phyloP scores from a whole-genome alignment of 2,888 invertebrate species.

The Aelia acuminata region DNA sequence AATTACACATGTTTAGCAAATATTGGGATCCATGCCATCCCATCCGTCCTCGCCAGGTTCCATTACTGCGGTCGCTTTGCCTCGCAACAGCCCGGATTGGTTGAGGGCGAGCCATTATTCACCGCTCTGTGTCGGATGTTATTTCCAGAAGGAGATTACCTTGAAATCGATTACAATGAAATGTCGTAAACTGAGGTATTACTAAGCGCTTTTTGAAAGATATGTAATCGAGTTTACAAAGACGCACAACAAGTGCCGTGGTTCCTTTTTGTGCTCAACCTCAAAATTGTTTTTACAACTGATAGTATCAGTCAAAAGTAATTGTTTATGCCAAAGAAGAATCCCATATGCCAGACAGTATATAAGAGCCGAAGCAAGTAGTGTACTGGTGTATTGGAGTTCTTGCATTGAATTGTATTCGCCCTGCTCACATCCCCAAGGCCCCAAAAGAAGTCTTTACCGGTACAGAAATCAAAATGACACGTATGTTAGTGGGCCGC shows the following conservation, averaged over 20 bases:
- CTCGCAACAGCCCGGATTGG: neutral
- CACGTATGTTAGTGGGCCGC: too few species aligned
- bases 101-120: neutral
- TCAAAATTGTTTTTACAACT: too few species aligned
- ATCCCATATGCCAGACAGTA: too few species aligned
- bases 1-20: conserved; percentile 43
- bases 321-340: too few species aligned
- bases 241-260: neutral
- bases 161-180: conserved; percentile 12
- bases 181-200: conserved; percentile 8
- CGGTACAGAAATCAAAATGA: too few species aligned
- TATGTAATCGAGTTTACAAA: neutral
- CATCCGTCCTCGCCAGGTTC: neutral
- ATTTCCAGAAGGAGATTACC: conserved; percentile 37
- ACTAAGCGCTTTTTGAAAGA: neutral
- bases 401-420: too few species aligned
- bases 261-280: too few species aligned
- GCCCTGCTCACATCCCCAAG: too few species aligned
- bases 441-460: too few species aligned
- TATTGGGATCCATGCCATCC: neutral
- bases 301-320: too few species aligned
- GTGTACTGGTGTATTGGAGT: too few species aligned
- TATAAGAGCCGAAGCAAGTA: too few species aligned
- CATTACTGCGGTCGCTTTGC: neutral
- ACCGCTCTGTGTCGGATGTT: neutral